Evolutionary conservation across 2,888 invertebrate genomes (phyloP).

Genomic region (Cerastis rubricosa): DNA sequence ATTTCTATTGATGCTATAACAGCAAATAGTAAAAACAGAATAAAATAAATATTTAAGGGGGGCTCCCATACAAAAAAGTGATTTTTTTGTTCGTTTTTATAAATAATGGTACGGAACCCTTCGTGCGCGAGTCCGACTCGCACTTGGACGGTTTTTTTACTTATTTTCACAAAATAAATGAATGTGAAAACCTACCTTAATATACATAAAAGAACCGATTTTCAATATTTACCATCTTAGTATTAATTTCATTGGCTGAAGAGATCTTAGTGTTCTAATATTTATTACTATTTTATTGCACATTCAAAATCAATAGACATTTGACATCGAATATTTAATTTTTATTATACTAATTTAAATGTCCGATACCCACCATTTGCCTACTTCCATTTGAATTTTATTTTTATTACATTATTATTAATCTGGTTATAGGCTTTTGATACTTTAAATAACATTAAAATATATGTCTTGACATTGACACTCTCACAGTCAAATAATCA

Average conservation of each 20-base stretch:
- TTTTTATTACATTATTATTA: constrained; percentile 19
- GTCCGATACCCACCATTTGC: constrained; percentile 3
- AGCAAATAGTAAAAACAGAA: too few relatives aligned
- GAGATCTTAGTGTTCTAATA: constrained; percentile 2
- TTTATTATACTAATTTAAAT: constrained; percentile 43
- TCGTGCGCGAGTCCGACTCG: too few relatives aligned
- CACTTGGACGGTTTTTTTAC: too few relatives aligned
- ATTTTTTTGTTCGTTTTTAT: too few relatives aligned
- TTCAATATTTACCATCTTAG: neutral
- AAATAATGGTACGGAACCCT: too few relatives aligned
- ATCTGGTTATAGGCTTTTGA: constrained; percentile 4
- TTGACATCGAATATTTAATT: constrained; percentile 6
- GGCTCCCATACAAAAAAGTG: too few relatives aligned
- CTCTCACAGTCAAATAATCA: neutral
- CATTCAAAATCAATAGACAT: constrained; percentile 32
- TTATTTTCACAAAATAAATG: too few relatives aligned
- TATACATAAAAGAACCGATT: neutral
- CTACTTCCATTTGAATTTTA: constrained; percentile 10
- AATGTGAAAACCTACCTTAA: too few relatives aligned
- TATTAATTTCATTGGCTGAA: neutral
- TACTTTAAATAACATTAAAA: neutral
- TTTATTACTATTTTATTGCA: constrained; percentile 41
- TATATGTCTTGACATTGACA: neutral
- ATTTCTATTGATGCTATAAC: too few relatives aligned
- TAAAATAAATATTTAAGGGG: too few relatives aligned